A percentile compares a stretch with the other conserved stretches of the same genome.
Evolutionary conservation across 2,797 vertebrate genomes (phyloP).

Genomic region (Uromys caudimaculatus): DNA sequence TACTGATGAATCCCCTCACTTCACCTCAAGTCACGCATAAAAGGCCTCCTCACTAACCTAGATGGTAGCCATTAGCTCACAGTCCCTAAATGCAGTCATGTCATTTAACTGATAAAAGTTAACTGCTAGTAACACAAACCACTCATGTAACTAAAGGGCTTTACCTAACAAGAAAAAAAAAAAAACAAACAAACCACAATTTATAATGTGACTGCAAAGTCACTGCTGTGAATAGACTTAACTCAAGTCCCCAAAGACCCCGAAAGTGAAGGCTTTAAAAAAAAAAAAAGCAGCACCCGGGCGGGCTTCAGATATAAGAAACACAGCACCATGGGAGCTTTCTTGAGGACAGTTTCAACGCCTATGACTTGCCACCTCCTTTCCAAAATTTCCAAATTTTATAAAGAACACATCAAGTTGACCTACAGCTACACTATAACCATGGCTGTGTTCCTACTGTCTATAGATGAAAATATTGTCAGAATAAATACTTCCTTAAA

Average conservation of each 20-base stretch:
- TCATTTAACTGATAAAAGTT: slow-evolving; percentile 28
- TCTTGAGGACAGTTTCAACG: neutral
- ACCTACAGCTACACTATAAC: neutral
- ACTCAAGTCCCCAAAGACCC: neutral
- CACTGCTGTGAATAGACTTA: neutral
- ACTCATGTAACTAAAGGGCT: slow-evolving; percentile 35
- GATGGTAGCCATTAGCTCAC: neutral
- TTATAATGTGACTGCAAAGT: slow-evolving; percentile 51
- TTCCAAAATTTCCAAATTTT: slow-evolving; percentile 68
- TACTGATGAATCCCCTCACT: slow-evolving; percentile 44
- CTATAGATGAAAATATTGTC: slow-evolving; percentile 66
- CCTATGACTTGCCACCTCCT: slow-evolving; percentile 17
- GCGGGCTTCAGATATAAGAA: slow-evolving; percentile 20
- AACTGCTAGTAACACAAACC: neutral
- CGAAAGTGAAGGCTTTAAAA: neutral
- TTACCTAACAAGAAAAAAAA: neutral
- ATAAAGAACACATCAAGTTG: slow-evolving; percentile 66
- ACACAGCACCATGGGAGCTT: neutral
- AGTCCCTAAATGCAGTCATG: neutral
- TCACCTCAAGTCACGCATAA: slow-evolving; percentile 33
- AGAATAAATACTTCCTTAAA: slow-evolving; percentile 62
- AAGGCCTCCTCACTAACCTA: slow-evolving; percentile 32
- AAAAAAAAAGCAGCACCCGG: neutral
- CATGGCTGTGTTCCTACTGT: neutral
- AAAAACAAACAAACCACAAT: slow-evolving; percentile 9